Conservation (phyloP, 2,888 invertebrate species). For the Halocaridina rubra region DNA sequence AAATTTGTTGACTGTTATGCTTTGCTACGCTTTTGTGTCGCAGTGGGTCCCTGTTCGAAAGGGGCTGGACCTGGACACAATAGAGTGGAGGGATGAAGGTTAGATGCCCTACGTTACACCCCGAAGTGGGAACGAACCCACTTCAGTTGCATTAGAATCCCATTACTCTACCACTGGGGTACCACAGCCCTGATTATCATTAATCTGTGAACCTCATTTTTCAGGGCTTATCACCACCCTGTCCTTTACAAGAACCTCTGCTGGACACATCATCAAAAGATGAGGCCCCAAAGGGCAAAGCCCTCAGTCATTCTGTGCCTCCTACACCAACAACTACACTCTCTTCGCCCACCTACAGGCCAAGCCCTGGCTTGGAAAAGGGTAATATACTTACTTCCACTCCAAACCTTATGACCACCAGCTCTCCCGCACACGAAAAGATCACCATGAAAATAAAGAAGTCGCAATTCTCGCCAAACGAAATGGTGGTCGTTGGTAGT, state of each 20-base stretch:
- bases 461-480: constrained; percentile 59
- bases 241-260: constrained; percentile 12
- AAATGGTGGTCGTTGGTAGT: constrained; percentile 62
- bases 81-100: too few relatives aligned
- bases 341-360: not conserved
- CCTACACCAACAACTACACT: not conserved
- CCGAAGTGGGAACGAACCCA: too few relatives aligned
- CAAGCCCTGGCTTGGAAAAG: too few relatives aligned
- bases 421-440: constrained; percentile 37
- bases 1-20: too few relatives aligned
- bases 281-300: not conserved
- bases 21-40: too few relatives aligned
- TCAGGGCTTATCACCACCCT: constrained; percentile 17
- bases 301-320: not conserved
- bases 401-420: constrained; percentile 1
- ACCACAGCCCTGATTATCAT: too few relatives aligned
- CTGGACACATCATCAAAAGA: not conserved
- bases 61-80: too few relatives aligned
- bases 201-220: not conserved
- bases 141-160: too few relatives aligned
- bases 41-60: too few relatives aligned
- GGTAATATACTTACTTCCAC: constrained; percentile 4
- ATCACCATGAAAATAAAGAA: constrained; percentile 60
- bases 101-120: too few relatives aligned
- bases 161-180: too few relatives aligned